Evolutionary conservation across 2,888 invertebrate genomes (phyloP), one percentile per base, ranked within the genome.

Genomic region (Drosophila emarginata): DNA sequence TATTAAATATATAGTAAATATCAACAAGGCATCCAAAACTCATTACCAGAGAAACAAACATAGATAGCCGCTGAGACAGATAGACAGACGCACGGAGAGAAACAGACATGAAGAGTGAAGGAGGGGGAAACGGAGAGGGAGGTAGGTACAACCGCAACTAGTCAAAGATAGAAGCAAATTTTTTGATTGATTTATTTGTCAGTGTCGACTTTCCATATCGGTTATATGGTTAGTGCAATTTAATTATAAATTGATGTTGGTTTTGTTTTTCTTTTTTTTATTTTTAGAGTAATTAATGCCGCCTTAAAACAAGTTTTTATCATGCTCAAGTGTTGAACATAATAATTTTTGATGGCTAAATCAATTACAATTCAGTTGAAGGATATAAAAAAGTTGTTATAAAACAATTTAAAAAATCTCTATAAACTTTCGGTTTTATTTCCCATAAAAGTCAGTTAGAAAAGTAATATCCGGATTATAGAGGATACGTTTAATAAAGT

Each of bases 11-110:
- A 12, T 18, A 14, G 36, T 70, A 77, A 77, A 45, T 45, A 45
- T 45, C 45, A 45, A 45, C 79, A 77, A 54, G 72, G 69, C 64
- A 79, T 77, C 77, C 79, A 67, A 67, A 63, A 63, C 67, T 73
- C 74, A 77, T 79, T 79, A 77, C 78, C 18, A 32, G 54, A 18
- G 32, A 15, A 36, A 18, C 54, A 54, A 72, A 61, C 67, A 37
- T 59, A 66, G 56, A 58, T 15, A 50, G 56, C 12, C 51, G 12
- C 36, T 15, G 15, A 56, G 15, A 11, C 15, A 45, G 40, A 45
- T 15, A 40, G 40, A 18, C 7, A 45, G 12, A 21, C 45, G 21
- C 4, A 11, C 18, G 21, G 11, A 32, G 11, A 32, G 9, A 39
- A 7, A 15, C 40, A 40, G 40, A 45, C 18, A 45, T 1, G n/a